phyloP scores from a whole-genome alignment of 2,888 invertebrate genomes.

The Heliothis peltigera region DNA sequence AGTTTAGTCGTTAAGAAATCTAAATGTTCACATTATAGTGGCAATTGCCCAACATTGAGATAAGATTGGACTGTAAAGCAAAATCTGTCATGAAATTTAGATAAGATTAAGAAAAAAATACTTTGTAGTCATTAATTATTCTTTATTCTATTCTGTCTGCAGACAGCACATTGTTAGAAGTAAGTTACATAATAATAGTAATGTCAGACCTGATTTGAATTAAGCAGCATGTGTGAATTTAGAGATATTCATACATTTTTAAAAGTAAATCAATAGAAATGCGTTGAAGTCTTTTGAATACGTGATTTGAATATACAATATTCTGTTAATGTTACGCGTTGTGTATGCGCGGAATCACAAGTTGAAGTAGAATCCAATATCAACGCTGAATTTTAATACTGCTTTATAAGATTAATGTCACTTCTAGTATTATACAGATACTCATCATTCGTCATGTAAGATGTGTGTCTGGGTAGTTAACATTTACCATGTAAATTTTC shows the following conservation, averaged over 20 bases:
- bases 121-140: constrained; percentile 34
- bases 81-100: constrained; percentile 43
- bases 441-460: constrained; percentile 2
- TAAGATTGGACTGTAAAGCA: constrained; percentile 40
- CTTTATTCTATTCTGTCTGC: constrained; percentile 26
- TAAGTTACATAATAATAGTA: constrained; percentile 40
- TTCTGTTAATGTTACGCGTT: constrained; percentile 25
- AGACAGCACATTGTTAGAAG: constrained; percentile 32
- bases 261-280: constrained; percentile 53
- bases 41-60: constrained; percentile 49
- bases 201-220: constrained; percentile 47
- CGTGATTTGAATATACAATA: constrained; percentile 47
- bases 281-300: constrained; percentile 48
- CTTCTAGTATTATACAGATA: background rate
- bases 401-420: constrained; percentile 6
- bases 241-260: constrained; percentile 48
- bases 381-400: constrained; percentile 32
- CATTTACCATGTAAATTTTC: background rate
- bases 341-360: constrained; percentile 15
- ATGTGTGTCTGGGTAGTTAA: background rate
- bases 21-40: constrained; percentile 47
- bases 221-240: constrained; percentile 42
- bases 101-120: constrained; percentile 39
- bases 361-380: constrained; percentile 19
- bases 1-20: constrained; percentile 51